Evolutionary conservation across 2,888 invertebrate species (phyloP).

Genomic region (Meloe dianella): DNA sequence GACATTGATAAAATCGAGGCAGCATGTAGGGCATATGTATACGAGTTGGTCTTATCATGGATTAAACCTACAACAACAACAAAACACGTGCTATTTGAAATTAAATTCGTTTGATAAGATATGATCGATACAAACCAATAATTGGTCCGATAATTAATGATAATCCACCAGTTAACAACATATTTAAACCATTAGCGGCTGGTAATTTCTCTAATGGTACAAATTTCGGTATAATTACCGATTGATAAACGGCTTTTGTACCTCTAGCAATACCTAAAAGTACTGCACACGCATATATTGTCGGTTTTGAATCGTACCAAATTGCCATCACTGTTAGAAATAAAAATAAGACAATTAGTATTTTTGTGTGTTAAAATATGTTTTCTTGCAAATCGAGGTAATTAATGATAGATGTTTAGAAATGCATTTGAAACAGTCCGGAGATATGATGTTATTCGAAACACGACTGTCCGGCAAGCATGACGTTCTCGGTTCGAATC

Average conservation of each 20-base stretch:
- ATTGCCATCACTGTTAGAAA: conserved; percentile 46
- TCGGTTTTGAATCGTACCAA: conserved; percentile 34
- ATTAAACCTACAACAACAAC: conserved; percentile 38
- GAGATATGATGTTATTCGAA: no score
- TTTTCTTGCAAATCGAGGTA: no score
- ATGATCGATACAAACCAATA: conserved; percentile 49
- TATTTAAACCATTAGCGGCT: conserved; percentile 55
- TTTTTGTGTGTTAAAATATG: no score
- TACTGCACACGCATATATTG: conserved; percentile 33
- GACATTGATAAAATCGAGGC: conserved; percentile 42
- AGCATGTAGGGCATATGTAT: conserved; percentile 44
- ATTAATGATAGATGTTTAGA: no score
- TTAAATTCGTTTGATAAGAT: no score
- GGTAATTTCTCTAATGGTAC: conserved; percentile 54
- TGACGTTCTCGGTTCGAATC: no score
- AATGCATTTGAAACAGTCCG: no score
- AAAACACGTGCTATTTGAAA: no score
- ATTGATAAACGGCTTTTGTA: conserved; percentile 56
- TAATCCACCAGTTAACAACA: conserved; percentile 53
- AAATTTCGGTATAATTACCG: conserved; percentile 55
- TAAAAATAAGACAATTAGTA: conserved; percentile 11
- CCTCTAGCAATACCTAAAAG: conserved; percentile 57
- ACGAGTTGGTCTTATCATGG: conserved; percentile 41
- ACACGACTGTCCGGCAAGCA: no score
- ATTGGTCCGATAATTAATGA: conserved; percentile 55